These are phyloP conservation scores for Hylaeus volcanicus DNA, from an alignment of 1,140 invertebrate genomes.

Conservation along the genomic window DNA sequence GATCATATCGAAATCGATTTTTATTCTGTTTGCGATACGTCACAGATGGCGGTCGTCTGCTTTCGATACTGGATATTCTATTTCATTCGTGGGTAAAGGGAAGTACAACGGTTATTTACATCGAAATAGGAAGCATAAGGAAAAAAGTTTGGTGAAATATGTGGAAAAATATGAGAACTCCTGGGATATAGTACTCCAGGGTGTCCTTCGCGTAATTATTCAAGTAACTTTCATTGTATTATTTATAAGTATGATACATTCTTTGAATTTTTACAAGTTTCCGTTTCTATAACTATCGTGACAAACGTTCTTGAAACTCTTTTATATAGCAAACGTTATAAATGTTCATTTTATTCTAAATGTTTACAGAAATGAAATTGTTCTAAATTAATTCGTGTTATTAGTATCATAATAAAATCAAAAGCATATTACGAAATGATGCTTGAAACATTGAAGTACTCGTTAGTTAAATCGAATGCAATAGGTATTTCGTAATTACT, in stretches of 20 bases:
- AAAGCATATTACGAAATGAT: no score
- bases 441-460: no score
- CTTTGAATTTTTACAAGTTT: no score
- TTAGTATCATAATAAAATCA: no score
- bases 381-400: no score
- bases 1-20: conserved; percentile 6
- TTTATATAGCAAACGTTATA: no score
- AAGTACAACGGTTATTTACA: conserved; percentile 4
- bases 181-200: background rate
- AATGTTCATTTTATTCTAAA: no score
- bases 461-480: no score
- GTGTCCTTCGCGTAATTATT: no score
- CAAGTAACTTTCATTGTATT: background rate
- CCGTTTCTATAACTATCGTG: no score
- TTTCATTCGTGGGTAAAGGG: background rate
- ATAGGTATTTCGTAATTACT: no score
- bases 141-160: conserved; percentile 7
- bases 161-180: conserved; percentile 9
- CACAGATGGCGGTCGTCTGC: background rate
- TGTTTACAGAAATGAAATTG: background rate
- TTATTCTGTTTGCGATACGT: background rate
- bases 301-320: no score
- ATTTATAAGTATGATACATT: background rate
- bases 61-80: background rate
- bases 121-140: background rate